phyloP scores from a whole-genome alignment of 2,113 vertebrate species.

The Poeciliopsis turrubarensis region DNA sequence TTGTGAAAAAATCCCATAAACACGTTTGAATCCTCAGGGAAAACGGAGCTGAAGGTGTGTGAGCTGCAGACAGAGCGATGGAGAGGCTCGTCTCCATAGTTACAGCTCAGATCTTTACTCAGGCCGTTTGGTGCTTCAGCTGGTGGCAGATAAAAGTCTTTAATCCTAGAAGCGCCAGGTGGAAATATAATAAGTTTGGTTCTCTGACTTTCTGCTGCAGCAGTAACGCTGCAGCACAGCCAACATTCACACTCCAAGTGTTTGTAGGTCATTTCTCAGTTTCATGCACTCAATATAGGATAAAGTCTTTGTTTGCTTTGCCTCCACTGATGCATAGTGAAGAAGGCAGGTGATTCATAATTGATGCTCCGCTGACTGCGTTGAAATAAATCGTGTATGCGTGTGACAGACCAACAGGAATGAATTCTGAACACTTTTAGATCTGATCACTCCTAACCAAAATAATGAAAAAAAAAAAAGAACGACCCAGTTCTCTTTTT shows the following conservation, averaged over 20 bases:
- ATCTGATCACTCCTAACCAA: conserved; percentile 4
- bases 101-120: conserved; percentile 18
- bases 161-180: conserved; percentile 35
- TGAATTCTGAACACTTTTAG: not conserved
- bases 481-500: too few relatives aligned
- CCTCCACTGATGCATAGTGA: conserved; percentile 55
- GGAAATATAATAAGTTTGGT: too few relatives aligned
- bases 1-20: too few relatives aligned
- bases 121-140: conserved; percentile 35
- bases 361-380: conserved; percentile 61
- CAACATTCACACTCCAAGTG: conserved; percentile 23
- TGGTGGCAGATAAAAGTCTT: conserved; percentile 38
- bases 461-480: too few relatives aligned
- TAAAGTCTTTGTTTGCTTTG: conserved; percentile 44
- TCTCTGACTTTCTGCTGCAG: conserved; percentile 13
- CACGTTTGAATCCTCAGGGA: too few relatives aligned
- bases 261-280: conserved; percentile 40
- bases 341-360: conserved; percentile 65
- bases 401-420: too few relatives aligned
- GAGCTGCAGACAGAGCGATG: conserved; percentile 2
- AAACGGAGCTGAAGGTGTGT: not conserved
- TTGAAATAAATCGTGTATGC: conserved; percentile 45
- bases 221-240: conserved; percentile 1
- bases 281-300: conserved; percentile 18
- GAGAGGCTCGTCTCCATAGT: not conserved